Base-by-base conservation (phyloP, 1,140 invertebrate species). In the Capitella teleta region DNA sequence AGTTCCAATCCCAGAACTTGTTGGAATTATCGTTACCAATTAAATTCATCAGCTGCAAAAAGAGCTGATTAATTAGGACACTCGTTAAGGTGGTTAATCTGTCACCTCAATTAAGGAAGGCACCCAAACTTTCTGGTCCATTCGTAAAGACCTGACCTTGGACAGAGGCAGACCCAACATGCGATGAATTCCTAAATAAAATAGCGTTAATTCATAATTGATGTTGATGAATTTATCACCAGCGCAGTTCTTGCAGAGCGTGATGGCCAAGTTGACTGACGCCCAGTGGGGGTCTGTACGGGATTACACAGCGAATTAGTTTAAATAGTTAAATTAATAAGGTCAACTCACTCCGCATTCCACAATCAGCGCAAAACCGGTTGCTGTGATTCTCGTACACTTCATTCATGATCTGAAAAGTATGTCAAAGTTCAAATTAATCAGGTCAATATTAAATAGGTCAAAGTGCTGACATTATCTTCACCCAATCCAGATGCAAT, bases 91-190 rank as follows among this genome's bases (percentile, higher is more conserved):
- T n/a, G n/a, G 41, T 6, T 23, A 16, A 42, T 3, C 47, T 24
- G 21, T 56, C 43, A 64, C 65, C 55, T 64, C 58, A 42, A 65
- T 61, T 23, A 66, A 47, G 53, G 59, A 60, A n/a, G 63, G 59
- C 2, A 61, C 64, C 66, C 66, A 68, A 21, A 68, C 60, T 28
- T 56, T 57, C 10, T 57, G 59, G 44, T 68, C 66, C 61, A 68
- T 63, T 16, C 60, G 47, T 21, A 66, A 52, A 5, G 66, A 68
- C 16, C 57, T 55, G 1, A 68, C 62, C 49, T 61, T 63, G 8
- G 62, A 63, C 3, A 63, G 21, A 6, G 42, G 47, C 8, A 45
- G 18, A n/a, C 60, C 57, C 57, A 65, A 61, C 40, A 61, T 56
- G 14, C 65, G 46, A 49, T 67, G 65, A 28, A 67, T 61, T 19